Conservation (phyloP, 2,113 vertebrate genomes). For the Gopherus evgoodei region DNA sequence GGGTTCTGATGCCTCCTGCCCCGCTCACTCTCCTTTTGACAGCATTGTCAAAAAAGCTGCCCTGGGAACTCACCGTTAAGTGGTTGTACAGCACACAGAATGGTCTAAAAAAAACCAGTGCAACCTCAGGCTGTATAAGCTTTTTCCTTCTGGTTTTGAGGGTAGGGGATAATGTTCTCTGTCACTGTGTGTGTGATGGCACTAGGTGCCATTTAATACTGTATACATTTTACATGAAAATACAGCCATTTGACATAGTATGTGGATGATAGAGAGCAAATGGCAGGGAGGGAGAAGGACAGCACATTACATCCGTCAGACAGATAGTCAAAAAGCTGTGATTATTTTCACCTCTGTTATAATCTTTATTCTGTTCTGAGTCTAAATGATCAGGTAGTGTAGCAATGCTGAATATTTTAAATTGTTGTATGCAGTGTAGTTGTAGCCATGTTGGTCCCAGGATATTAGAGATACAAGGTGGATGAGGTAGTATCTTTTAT, state of each 20-base stretch:
- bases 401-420: neutral
- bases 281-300: neutral
- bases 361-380: neutral
- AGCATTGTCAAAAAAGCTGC: neutral
- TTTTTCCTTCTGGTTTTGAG: neutral
- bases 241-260: accelerated
- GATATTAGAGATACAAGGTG: neutral
- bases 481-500: neutral
- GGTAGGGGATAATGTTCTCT: neutral
- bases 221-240: neutral
- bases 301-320: neutral
- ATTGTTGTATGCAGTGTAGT: neutral
- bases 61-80: neutral
- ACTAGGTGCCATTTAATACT: neutral
- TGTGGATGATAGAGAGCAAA: neutral
- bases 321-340: neutral
- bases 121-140: neutral
- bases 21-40: neutral
- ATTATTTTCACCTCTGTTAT: neutral
- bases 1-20: neutral
- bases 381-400: neutral
- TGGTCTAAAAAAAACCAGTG: neutral
- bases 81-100: neutral
- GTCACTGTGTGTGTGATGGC: neutral
- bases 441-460: neutral